phyloP scores from a whole-genome alignment of 2,113 vertebrate species.

The Lepus americanus region DNA sequence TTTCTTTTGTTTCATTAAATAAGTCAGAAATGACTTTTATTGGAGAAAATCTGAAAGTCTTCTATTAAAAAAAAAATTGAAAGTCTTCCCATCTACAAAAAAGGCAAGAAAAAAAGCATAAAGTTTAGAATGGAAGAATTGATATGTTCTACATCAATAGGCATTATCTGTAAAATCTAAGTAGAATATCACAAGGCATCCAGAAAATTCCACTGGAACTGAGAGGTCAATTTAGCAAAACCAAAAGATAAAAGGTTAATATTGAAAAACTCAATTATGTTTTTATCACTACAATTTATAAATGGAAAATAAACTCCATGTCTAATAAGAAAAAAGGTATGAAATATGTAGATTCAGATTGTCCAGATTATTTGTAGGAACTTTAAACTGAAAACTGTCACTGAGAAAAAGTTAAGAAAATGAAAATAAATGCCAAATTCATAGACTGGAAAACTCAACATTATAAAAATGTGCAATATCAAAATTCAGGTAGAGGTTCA shows the following conservation, averaged over 20 bases:
- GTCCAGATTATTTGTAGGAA: background rate
- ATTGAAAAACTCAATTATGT: background rate
- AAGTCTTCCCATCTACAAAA: background rate
- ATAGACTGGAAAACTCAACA: background rate
- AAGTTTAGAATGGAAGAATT: background rate
- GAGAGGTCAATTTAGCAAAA: constrained; percentile 13
- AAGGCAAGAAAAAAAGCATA: background rate
- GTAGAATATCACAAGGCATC: background rate
- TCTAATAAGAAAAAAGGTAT: background rate
- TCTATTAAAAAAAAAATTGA: background rate
- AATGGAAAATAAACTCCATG: background rate
- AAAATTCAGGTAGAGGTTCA: constrained; percentile 4
- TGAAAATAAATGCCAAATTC: background rate
- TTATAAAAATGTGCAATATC: background rate
- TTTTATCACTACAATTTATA: background rate
- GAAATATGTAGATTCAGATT: background rate
- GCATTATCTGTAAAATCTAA: background rate
- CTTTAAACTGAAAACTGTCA: background rate
- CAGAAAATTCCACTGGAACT: background rate
- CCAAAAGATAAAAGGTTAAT: background rate
- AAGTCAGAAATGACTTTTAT: background rate
- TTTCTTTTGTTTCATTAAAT: background rate
- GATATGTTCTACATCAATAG: background rate
- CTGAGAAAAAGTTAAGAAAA: background rate
- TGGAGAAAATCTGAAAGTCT: background rate